Conservation (phyloP, 2,888 invertebrate species). For the Eristalis tenax region DNA sequence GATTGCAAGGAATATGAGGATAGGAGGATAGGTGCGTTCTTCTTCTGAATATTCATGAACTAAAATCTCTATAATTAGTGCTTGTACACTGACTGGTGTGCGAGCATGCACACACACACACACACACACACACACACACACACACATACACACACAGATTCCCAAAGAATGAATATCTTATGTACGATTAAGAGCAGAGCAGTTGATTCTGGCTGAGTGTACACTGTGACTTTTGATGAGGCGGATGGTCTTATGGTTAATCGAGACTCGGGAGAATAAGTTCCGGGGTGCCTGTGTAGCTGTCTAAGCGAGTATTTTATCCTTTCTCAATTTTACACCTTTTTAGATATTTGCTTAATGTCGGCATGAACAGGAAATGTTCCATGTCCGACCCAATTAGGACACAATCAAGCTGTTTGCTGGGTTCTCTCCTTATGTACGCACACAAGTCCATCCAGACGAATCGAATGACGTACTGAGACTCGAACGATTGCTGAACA, state of each 20-base stretch:
- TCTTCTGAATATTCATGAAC: constrained; percentile 70
- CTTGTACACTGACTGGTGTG: constrained; percentile 28
- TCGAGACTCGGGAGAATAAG: constrained; percentile 47
- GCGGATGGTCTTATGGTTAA: constrained; percentile 55
- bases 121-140: too few species aligned
- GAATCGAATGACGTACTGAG: constrained; percentile 25
- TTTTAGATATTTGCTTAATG: constrained; percentile 52
- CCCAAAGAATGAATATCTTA: neutral
- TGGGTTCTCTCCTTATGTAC: constrained; percentile 16
- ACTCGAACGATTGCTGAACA: too few species aligned
- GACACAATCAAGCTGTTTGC: constrained; percentile 50
- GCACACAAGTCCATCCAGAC: neutral
- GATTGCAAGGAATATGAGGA: constrained; percentile 54
- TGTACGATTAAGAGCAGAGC: neutral
- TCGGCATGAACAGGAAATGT: constrained; percentile 42
- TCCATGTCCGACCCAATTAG: constrained; percentile 56
- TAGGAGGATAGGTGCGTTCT: constrained; percentile 63
- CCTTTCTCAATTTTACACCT: constrained; percentile 61
- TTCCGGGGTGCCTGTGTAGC: neutral
- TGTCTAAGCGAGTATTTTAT: constrained; percentile 32
- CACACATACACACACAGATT: neutral
- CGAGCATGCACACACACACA: neutral
- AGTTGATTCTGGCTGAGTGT: constrained; percentile 4
- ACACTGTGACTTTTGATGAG: constrained; percentile 59
- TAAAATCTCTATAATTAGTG: constrained; percentile 69